Base-by-base conservation (phyloP, 1,140 invertebrate genomes). In the Aricia agestis region DNA sequence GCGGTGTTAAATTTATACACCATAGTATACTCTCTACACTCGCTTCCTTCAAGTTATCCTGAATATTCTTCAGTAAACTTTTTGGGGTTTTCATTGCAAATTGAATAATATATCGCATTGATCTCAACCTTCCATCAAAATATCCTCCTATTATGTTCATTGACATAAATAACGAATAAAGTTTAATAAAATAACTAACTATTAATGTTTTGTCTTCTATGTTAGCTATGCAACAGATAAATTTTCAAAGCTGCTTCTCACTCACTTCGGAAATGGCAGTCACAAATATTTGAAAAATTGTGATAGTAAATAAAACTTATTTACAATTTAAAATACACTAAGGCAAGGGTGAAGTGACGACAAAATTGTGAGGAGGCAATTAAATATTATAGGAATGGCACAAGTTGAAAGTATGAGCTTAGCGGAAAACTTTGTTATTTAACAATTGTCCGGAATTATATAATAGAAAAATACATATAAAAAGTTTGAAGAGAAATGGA, bases 1-100 rank as follows among this genome's bases (percentile, higher is more conserved):
- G 77, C 1, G 86, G 84, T 0, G 82, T 74, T 19, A 86, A 18
- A 68, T 84, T 83, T 1, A 87, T 76, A 0, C 86, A 65, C 82
- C 78, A 82, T 13, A 87, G 36, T 41, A 86, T 69, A 69, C 77
- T 86, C 32, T 83, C 78, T 13, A 83, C 65, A 45, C 73, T 80
- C 69, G 82, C 78, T 11, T 79, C 75, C 31, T 57, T 32, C 10
- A 88, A 41, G 1, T 72, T 70, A 36, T 42, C 31, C 18, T 75
- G 78, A 79, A 18, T 59, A 52, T 19, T 73, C 61, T n/a, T 72
- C 63, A 41, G 76, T 13, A 18, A 4, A 17, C 42, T 71, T 11
- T 71, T 74, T 52, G 42, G 13, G 9, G 41, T 13, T 41, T 18
- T 67, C 15, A 45, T 67, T 1, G 17, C 66, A 31, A 31, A 25